phyloP scores from a whole-genome alignment of 2,797 vertebrate genomes.

The Lithobates sylvaticus region DNA sequence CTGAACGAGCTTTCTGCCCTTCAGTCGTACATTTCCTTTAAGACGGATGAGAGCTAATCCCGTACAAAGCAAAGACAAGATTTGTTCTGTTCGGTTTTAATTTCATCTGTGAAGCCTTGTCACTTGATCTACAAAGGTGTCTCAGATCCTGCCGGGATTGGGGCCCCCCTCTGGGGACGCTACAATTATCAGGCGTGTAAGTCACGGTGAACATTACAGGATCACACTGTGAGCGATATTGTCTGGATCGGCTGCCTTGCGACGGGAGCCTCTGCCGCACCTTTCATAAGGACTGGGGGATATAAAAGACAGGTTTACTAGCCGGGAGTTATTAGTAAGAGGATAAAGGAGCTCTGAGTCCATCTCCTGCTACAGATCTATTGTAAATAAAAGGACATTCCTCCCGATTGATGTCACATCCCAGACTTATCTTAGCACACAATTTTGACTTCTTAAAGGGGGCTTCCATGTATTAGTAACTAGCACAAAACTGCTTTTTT shows the following conservation, averaged over 20 bases:
- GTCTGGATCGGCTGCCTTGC: neutral
- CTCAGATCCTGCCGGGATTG: constrained; percentile 1
- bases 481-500: neutral
- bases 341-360: neutral
- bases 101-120: constrained; percentile 22
- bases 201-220: constrained; percentile 31
- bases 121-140: constrained; percentile 44
- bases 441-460: no score
- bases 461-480: no score
- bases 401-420: neutral
- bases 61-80: constrained; percentile 16
- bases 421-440: no score
- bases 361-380: neutral
- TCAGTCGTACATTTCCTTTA: neutral
- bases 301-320: neutral
- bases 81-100: constrained; percentile 21
- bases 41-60: neutral
- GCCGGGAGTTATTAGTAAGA: constrained; percentile 18
- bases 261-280: neutral
- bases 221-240: constrained; percentile 32
- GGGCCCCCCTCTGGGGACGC: constrained; percentile 21
- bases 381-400: neutral
- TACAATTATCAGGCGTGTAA: constrained; percentile 20
- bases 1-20: neutral
- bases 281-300: constrained; percentile 8